phyloP scores from a whole-genome alignment of 2,113 vertebrate genomes.

The Cynoglossus semilaevis region DNA sequence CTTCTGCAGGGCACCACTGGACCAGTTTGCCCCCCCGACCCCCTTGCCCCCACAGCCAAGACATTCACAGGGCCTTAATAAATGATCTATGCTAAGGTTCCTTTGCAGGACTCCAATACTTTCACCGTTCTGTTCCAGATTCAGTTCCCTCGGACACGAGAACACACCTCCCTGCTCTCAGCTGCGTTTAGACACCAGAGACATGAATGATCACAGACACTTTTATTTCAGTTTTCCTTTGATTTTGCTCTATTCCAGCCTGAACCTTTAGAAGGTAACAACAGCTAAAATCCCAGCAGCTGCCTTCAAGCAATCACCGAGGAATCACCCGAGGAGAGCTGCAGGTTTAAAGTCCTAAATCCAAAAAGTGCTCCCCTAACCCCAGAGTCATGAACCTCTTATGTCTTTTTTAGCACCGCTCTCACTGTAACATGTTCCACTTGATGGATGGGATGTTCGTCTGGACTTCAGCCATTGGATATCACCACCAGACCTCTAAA shows the following conservation, averaged over 20 bases:
- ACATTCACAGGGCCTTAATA: too few relatives aligned
- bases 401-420: constrained; percentile 61
- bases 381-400: constrained; percentile 45
- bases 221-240: neutral
- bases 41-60: too few relatives aligned
- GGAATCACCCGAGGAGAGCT: constrained; percentile 27
- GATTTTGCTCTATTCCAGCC: neutral
- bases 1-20: too few relatives aligned
- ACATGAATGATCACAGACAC: constrained; percentile 19
- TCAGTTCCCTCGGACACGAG: too few relatives aligned
- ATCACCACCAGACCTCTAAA: constrained; percentile 33
- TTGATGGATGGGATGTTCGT: constrained; percentile 46
- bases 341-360: constrained; percentile 55
- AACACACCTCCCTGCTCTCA: too few relatives aligned
- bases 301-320: constrained; percentile 32
- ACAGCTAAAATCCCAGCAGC: constrained; percentile 18
- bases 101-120: too few relatives aligned
- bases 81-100: too few relatives aligned
- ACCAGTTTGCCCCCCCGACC: too few relatives aligned
- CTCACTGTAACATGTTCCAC: constrained; percentile 37
- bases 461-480: constrained; percentile 20
- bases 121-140: too few relatives aligned
- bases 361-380: constrained; percentile 42
- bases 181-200: neutral
- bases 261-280: constrained; percentile 3